These are phyloP conservation scores for Trochalopteron elliotii DNA, from an alignment of 2,113 vertebrate species.

Conservation along the genomic window DNA sequence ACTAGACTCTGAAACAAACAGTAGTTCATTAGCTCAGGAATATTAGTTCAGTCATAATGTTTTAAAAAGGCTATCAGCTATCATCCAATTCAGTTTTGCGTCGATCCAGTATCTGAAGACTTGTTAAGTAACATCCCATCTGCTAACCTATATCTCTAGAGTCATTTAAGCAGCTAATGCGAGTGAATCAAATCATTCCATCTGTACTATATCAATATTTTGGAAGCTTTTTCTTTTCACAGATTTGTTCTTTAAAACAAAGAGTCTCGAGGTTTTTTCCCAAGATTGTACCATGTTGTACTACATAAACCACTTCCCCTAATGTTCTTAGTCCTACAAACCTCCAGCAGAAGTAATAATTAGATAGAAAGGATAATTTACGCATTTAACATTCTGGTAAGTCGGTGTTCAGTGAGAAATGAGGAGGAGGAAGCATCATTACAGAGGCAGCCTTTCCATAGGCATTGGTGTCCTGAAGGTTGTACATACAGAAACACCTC, in stretches of 20 bases:
- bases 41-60: background rate
- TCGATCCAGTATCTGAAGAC: conserved; percentile 1
- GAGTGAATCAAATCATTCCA: conserved; percentile 50
- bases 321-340: background rate
- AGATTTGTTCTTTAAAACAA: background rate
- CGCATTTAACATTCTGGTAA: background rate
- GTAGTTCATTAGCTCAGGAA: background rate
- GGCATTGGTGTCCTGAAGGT: background rate
- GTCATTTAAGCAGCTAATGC: conserved; percentile 50
- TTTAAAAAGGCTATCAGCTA: conserved; percentile 9
- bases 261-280: background rate
- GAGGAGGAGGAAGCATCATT: background rate
- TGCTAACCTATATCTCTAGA: conserved; percentile 13
- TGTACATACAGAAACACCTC: background rate
- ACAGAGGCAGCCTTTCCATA: background rate
- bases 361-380: background rate
- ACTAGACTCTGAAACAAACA: background rate
- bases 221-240: conserved; percentile 28
- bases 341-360: background rate
- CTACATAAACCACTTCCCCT: background rate
- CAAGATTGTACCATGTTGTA: background rate
- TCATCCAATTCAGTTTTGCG: background rate
- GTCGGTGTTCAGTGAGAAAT: background rate
- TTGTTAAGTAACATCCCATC: conserved; percentile 50
- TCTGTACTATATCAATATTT: conserved; percentile 62